These are phyloP conservation scores for Hipposideros armiger DNA, from an alignment of 2,113 vertebrate species.

Conservation along the genomic window DNA sequence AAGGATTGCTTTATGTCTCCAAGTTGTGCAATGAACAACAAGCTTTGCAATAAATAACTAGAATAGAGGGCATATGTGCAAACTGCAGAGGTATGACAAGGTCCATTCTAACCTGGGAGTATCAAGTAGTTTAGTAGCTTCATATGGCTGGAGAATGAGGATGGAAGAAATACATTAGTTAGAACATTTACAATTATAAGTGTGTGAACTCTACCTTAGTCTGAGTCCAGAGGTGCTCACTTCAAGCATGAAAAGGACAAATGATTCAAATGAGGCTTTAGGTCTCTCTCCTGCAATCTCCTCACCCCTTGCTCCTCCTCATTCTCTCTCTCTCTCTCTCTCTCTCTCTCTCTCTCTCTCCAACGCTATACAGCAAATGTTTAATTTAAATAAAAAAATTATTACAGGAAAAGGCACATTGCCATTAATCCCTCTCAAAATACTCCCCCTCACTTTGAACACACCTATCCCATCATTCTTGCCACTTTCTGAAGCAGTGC, in stretches of 20 bases:
- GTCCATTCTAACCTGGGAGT: background rate
- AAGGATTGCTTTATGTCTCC: background rate
- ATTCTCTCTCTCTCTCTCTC: accelerated
- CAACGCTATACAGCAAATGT: background rate
- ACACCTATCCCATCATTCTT: too few relatives aligned
- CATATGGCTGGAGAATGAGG: background rate
- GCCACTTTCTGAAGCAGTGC: too few relatives aligned
- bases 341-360: accelerated
- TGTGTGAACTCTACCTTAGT: background rate
- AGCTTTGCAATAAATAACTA: background rate
- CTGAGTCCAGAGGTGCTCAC: background rate
- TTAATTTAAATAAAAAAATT: too few relatives aligned
- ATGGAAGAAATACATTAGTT: background rate
- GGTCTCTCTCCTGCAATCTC: background rate
- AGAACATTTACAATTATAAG: background rate
- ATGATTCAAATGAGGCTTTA: background rate
- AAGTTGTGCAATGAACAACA: background rate
- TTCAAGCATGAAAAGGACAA: background rate
- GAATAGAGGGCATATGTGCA: background rate
- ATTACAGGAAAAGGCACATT: too few relatives aligned
- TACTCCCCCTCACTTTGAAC: too few relatives aligned
- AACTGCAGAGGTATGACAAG: background rate
- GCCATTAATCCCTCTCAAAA: too few relatives aligned
- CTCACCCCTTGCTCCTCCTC: too few relatives aligned
- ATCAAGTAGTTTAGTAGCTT: background rate